Evolutionary conservation across 2,888 invertebrate species (phyloP).

Genomic region (Girardia tigrina): DNA sequence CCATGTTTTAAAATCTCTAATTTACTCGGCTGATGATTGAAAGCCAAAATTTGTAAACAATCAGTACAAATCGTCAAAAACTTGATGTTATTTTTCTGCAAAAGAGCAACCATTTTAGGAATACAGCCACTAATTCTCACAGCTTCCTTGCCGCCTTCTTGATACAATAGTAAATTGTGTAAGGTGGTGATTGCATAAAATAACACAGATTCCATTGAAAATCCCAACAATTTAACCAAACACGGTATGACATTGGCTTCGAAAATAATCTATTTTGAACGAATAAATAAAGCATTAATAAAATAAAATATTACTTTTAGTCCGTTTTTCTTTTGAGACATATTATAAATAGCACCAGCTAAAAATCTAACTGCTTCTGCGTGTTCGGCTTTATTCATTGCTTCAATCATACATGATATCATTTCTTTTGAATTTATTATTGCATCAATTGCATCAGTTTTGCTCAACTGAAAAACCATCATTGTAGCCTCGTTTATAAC

Average conservation of each 20-base stretch:
- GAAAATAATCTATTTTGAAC: constrained; percentile 58
- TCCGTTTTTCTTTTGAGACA: constrained; percentile 92
- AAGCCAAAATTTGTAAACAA: constrained; percentile 89
- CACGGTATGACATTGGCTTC: constrained; percentile 97
- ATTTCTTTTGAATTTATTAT: constrained; percentile 51
- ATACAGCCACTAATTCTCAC: constrained; percentile 86
- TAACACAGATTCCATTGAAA: constrained; percentile 84
- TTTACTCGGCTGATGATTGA: constrained; percentile 93
- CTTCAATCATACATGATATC: constrained; percentile 84
- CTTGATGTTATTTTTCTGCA: constrained; percentile 89
- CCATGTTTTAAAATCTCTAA: constrained; percentile 33
- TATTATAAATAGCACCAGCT: constrained; percentile 88
- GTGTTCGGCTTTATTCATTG: constrained; percentile 86
- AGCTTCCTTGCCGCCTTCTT: constrained; percentile 95
- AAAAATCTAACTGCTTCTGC: constrained; percentile 89
- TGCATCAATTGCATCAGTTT: constrained; percentile 69
- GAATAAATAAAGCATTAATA: neutral
- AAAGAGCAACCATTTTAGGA: constrained; percentile 62
- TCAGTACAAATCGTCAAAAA: constrained; percentile 97
- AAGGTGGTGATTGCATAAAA: constrained; percentile 97
- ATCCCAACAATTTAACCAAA: constrained; percentile 80
- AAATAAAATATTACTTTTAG: constrained; percentile 61
- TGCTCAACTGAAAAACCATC: constrained; percentile 96
- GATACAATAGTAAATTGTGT: constrained; percentile 86
- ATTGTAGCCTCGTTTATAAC: constrained; percentile 87